Conservation (phyloP, 1,140 invertebrate genomes). For the Aphaenogaster ashmeadi region DNA sequence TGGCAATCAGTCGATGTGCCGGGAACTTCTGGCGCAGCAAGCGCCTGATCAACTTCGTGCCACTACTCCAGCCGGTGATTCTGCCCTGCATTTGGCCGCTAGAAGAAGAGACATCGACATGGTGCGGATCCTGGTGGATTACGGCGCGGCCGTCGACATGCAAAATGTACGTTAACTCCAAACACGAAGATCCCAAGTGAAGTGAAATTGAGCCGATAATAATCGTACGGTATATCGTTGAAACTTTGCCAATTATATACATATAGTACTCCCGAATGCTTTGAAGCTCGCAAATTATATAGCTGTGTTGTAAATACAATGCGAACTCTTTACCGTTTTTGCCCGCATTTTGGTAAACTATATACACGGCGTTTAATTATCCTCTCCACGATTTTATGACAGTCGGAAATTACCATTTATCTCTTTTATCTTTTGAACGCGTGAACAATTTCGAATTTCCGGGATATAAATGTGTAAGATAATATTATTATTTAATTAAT, state of each 20-base stretch:
- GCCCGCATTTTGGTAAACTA: neutral
- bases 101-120: constrained; percentile 96
- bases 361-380: constrained; percentile 9
- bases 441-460: neutral
- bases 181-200: neutral
- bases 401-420: constrained; percentile 1
- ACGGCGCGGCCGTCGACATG: constrained; percentile 95
- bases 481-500: constrained; percentile 8
- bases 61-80: constrained; percentile 93
- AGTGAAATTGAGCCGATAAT: constrained; percentile 20
- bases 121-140: constrained; percentile 96
- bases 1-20: constrained; percentile 96
- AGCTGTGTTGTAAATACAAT: neutral
- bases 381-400: neutral
- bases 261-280: neutral
- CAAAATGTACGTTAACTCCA: constrained; percentile 91
- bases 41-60: constrained; percentile 93
- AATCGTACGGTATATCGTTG: neutral
- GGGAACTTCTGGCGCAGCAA: constrained; percentile 95
- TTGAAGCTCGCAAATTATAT: constrained; percentile 32
- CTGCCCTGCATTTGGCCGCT: constrained; percentile 96
- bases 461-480: neutral
- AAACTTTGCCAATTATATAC: constrained; percentile 25
- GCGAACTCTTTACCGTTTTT: neutral
- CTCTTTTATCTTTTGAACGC: neutral